Conservation (phyloP, 2,113 vertebrate species). For the Saimiri boliviensis region DNA sequence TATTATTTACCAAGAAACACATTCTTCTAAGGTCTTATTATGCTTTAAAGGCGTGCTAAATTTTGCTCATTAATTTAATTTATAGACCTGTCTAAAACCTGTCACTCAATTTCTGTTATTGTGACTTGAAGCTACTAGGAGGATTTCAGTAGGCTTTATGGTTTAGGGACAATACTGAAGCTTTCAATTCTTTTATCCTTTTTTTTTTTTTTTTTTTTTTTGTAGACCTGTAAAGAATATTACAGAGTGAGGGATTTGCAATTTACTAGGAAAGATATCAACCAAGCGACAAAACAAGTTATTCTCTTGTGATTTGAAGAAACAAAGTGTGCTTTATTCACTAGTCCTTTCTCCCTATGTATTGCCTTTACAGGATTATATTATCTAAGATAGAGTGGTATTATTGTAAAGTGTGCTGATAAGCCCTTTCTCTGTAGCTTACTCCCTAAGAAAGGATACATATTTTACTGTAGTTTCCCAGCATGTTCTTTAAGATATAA, state of each 20-base stretch:
- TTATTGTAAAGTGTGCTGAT: background rate
- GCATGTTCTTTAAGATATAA: background rate
- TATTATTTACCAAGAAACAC: background rate
- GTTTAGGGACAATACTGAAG: background rate
- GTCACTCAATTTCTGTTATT: background rate
- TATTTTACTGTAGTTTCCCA: background rate
- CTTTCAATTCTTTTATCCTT: background rate
- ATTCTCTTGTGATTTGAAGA: conserved; percentile 12
- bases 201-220: conserved; percentile 8
- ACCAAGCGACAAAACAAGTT: background rate
- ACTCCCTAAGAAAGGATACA: background rate
- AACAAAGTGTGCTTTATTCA: conserved; percentile 10
- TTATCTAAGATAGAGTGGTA: background rate
- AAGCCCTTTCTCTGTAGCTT: background rate
- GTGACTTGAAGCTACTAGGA: background rate
- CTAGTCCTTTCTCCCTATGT: background rate
- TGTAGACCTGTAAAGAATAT: background rate
- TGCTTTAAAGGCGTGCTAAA: background rate
- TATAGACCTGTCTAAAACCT: background rate
- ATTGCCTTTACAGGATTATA: background rate
- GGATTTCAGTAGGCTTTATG: background rate
- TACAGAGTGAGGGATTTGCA: background rate
- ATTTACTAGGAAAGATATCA: background rate
- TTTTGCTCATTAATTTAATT: background rate
- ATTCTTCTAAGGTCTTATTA: background rate